phyloP scores from a whole-genome alignment of 2,888 invertebrate species.

The Lasioglossum zephyrum region DNA sequence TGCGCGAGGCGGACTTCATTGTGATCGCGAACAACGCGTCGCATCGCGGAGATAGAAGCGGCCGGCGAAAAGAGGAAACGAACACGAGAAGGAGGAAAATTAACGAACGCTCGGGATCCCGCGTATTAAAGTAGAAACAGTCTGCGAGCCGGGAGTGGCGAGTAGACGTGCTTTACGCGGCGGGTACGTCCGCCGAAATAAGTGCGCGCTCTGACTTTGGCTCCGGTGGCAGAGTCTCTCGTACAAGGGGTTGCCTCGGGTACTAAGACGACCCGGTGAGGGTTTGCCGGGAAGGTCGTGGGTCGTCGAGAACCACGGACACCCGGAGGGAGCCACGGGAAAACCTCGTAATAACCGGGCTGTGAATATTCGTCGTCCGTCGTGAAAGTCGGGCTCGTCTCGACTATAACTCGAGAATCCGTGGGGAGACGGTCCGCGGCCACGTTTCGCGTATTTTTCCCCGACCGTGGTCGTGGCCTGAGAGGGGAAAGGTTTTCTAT shows the following conservation, averaged over 20 bases:
- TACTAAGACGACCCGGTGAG: conserved; percentile 4
- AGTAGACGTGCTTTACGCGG: conserved; percentile 58
- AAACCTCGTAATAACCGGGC: conserved; percentile 61
- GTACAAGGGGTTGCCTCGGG: conserved; percentile 23
- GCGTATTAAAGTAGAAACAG: conserved; percentile 61
- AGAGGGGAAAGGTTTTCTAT: conserved; percentile 52
- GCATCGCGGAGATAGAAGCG: conserved; percentile 22
- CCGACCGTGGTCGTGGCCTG: background rate
- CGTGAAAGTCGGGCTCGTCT: conserved; percentile 46
- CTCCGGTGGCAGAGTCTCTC: conserved; percentile 2
- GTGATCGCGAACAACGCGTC: background rate
- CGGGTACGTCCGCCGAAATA: conserved; percentile 74
- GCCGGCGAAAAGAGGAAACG: conserved; percentile 35
- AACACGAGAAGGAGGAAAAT: conserved; percentile 58
- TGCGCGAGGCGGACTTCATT: background rate
- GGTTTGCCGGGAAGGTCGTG: conserved; percentile 16
- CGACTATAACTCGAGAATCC: conserved; percentile 45
- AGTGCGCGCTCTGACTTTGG: conserved; percentile 46
- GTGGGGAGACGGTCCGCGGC: conserved; percentile 23
- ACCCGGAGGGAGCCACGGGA: conserved; percentile 18
- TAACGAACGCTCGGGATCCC: conserved; percentile 55
- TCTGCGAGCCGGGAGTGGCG: conserved; percentile 22
- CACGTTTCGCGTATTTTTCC: conserved; percentile 52
- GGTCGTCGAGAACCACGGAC: conserved; percentile 39
- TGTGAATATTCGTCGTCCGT: conserved; percentile 53